Evolutionary conservation across 2,888 invertebrate species (phyloP), one percentile per base, ranked within the genome.

Genomic region (Agriotes lineatus): DNA sequence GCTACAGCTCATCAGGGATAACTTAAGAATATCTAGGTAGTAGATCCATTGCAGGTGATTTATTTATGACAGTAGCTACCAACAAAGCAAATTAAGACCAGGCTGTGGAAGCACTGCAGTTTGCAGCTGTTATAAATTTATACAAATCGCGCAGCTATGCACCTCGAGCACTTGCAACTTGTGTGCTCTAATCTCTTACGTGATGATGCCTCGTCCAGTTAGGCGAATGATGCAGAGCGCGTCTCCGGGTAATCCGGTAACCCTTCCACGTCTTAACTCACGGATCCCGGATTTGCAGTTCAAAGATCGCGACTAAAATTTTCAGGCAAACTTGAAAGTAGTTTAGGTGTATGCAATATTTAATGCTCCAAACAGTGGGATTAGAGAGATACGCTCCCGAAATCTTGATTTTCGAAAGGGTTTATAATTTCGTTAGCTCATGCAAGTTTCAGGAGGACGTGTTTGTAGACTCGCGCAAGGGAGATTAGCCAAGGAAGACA

Each of bases 301-400:
- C 75, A 75, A 74, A 76, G 76, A 75, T 76, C 70, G 64, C 54
- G 74, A 73, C 77, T 70, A 72, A 77, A 77, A 77, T 78, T 78
- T 79, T 76, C 71, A 75, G 73, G 64, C 69, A 70, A 76, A 76
- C 76, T 79, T 75, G 77, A 79, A 80, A 81, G 79, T 80, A 78
- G 78, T 78, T 78, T 75, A 72, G 78, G 79, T 78, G 79, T 78
- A 77, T 80, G 80, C 79, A 81, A 82, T 82, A 82, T 82, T 82
- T 81, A 82, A 82, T 82, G 77, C 77, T 75, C 78, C 79, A 79
- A 81, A 81, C 81, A 80, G 76, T 76, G 70, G 80, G 82, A 81
- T 82, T 82, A 82, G 69, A 70, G 70, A 69, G 71, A 70, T 61
- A 65, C 67, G 70, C 70, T 69, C 64, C 61, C 59, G 63, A 72